Conservation (phyloP, 2,113 vertebrate genomes). For the Bos indicus region DNA sequence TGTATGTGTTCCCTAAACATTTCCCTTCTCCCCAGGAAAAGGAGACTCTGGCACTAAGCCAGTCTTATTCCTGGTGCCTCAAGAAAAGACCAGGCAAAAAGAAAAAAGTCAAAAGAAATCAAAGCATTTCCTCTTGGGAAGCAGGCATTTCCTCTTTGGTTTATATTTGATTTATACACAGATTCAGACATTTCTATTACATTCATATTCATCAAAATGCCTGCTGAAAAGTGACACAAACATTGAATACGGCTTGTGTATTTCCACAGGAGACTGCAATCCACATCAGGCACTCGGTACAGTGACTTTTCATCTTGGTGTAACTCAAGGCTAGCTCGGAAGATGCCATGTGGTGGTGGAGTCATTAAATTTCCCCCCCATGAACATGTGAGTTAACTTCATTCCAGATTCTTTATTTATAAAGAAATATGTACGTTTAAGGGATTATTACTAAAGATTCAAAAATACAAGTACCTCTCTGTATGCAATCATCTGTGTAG, state of each 20-base stretch:
- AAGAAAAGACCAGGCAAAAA: slow-evolving; percentile 2
- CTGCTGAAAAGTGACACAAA: not conserved
- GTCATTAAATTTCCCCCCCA: slow-evolving; percentile 50
- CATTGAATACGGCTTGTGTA: not conserved
- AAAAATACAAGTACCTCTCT: not conserved
- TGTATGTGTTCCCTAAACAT: not conserved
- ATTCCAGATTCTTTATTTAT: not conserved
- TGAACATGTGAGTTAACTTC: slow-evolving; percentile 21
- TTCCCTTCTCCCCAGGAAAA: not conserved
- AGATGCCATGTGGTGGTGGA: not conserved
- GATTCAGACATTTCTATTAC: slow-evolving; percentile 8
- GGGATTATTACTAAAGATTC: not conserved
- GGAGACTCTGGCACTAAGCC: not conserved
- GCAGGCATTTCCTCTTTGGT: slow-evolving; percentile 11
- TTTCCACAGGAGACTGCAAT: not conserved
- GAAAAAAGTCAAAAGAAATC: not conserved
- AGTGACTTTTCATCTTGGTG: not conserved
- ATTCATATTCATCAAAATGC: slow-evolving; percentile 40
- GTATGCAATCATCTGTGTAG: not conserved
- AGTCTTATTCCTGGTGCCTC: not conserved
- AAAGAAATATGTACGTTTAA: not conserved
- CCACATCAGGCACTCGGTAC: not conserved
- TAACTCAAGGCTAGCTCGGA: not conserved
- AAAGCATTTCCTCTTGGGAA: not conserved
- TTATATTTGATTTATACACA: slow-evolving; percentile 45